Base-by-base conservation (phyloP, 53 echinoderm and acorn worm species). In the Paracentrotus lividus region DNA sequence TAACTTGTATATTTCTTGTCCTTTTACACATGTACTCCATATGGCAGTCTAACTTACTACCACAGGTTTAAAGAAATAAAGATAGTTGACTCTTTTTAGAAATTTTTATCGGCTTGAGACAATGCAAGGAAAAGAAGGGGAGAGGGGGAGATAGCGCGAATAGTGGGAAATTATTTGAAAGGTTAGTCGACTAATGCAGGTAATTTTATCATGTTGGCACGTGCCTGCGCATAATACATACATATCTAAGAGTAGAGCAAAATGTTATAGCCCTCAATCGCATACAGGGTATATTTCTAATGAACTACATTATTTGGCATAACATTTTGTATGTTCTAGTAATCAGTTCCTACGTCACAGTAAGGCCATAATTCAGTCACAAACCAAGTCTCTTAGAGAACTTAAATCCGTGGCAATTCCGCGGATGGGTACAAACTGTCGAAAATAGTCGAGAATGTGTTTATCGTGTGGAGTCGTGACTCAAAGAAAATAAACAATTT, bases 371-470 rank as follows among this genome's bases (percentile, higher is more conserved):
- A 64, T 76, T 76, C 26, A 47, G 47, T 20, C 33, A 24, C 44
- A 81, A 81, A 47, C 47, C 81, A n/a, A 27, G 2, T n/a, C 13
- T 27, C 81, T 7, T 45, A 21, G 5, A 24, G n/a, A 81, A 45
- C 47, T 81, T 81, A 45, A 44, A 81, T 81, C 81, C 81, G 26
- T 47, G 81, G 15, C 81, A 81, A 47, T 81, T n/a, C 23, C 4
- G 21, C 10, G n/a, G 47, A 10, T 0, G 47, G 26, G 27, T 76
- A 38, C 76, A 76, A 6, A 42, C 40, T 42, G 18, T 42, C 42
- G 42, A 7, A 42, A 18, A 42, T 42, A 21, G 18, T 31, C 12
- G 38, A 3, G 42, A 42, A 76, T 76, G 36, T 26, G 20, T 40
- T 2, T 36, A 18, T 27, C 29, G 64, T 26, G 40, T 18, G 0